Conservation (phyloP, 2,888 invertebrate genomes). For the Hydrotaea diabolus region DNA sequence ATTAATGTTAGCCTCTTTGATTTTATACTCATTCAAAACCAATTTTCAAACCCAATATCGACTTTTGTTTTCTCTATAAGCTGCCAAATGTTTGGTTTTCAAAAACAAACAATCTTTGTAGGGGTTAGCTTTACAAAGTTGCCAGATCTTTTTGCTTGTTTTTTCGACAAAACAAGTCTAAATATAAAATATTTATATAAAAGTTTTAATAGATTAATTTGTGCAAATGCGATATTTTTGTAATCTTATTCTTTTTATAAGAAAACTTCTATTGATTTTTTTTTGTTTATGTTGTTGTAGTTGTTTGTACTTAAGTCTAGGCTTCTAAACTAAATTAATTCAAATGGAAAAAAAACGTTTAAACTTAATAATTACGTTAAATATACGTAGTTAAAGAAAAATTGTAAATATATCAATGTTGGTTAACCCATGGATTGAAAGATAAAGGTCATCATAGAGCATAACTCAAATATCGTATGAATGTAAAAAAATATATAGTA, state of each 20-base stretch:
- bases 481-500: constrained; percentile 37
- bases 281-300: too few species aligned
- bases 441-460: constrained; percentile 22
- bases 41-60: constrained; percentile 61
- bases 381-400: constrained; percentile 15
- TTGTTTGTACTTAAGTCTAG: constrained; percentile 55
- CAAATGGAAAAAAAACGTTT: constrained; percentile 39
- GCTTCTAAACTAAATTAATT: constrained; percentile 42
- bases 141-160: background rate
- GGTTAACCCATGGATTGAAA: constrained; percentile 56
- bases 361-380: constrained; percentile 63
- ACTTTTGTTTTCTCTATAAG: constrained; percentile 35
- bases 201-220: constrained; percentile 47
- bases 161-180: background rate
- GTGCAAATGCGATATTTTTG: constrained; percentile 55
- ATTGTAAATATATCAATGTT: constrained; percentile 43
- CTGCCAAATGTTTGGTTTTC: constrained; percentile 50
- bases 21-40: constrained; percentile 41
- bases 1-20: constrained; percentile 78
- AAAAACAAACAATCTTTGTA: constrained; percentile 23
- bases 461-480: constrained; percentile 52
- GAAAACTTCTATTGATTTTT: constrained; percentile 34
- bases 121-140: constrained; percentile 40
- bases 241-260: constrained; percentile 40
- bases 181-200: background rate